Percentiles rank a stretch among this genome's conserved stretches.
These are phyloP conservation scores for Isaurus tuberculatus DNA, from an alignment of 92 coral and sea anemone species.

Conservation along the genomic window DNA sequence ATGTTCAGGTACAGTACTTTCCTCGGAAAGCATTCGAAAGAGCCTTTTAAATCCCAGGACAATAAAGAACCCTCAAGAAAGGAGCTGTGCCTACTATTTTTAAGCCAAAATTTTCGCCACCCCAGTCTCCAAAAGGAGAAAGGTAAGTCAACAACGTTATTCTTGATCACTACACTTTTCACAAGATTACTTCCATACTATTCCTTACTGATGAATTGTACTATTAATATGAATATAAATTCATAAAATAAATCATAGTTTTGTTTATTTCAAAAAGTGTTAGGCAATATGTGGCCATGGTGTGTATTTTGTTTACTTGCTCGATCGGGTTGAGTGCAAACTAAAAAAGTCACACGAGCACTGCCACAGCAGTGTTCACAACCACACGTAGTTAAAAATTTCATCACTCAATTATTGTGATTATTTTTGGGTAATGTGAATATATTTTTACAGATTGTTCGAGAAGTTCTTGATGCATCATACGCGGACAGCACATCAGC, in stretches of 20 bases:
- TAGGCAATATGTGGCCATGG: slow-evolving; percentile 27
- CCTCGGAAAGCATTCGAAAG: no score
- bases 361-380: slow-evolving; percentile 13
- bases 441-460: slow-evolving; percentile 29
- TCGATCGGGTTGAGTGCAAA: neutral
- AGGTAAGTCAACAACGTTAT: neutral
- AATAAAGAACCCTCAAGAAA: no score
- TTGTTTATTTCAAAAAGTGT: slow-evolving; percentile 7
- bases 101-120: no score
- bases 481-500: neutral
- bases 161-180: slow-evolving; percentile 4
- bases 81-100: no score
- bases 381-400: slow-evolving; percentile 6
- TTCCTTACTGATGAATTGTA: slow-evolving; percentile 19
- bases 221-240: neutral
- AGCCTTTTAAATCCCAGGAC: no score
- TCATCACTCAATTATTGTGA: slow-evolving; percentile 29
- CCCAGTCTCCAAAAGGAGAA: slow-evolving; percentile 26
- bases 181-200: neutral
- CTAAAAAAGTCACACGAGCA: neutral
- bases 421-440: slow-evolving; percentile 12
- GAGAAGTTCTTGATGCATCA: slow-evolving; percentile 26
- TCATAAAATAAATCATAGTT: slow-evolving; percentile 1
- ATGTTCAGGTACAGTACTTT: no score
- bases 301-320: slow-evolving; percentile 26